Evolutionary conservation across 2,113 vertebrate genomes (phyloP), one percentile per base, ranked within the genome.

Genomic region (zebrafish (Danio rerio)): DNA sequence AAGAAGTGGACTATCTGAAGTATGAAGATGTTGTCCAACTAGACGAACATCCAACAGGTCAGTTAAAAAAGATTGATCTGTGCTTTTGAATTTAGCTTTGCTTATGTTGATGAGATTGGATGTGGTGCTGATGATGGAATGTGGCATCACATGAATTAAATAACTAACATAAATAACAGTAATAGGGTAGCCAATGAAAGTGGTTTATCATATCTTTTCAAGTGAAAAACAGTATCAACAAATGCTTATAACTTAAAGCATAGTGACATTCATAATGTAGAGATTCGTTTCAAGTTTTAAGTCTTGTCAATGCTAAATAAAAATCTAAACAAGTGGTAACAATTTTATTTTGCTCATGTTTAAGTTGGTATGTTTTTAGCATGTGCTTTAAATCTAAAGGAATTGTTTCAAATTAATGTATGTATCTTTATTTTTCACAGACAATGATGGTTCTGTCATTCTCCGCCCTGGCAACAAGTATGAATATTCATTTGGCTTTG

Each of bases 401-500:
- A 68, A 18, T 5, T 18, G 15, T 18, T 9, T 15, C 6, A 72
- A 52, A 53, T 20, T 53, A 43, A 21, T 40, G 0, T 0, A 43
- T 47, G 0, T 31, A 31, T 59, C 10, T 63, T 49, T 21, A 0
- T 0, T n/a, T 53, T 63, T 81, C 13, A 49, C 71, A 96, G 95
- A 95, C 77, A 91, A 76, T 0, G 94, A 94, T 0, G 94, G 95
- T 6, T 93, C 94, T 0, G 92, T 95, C 4, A 91, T 94, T 71
- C 89, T 96, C 78, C 92, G 94, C 80, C 95, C 96, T 0, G 95
- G 94, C 0, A 96, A 95, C 83, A 92, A 78, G 0, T 96, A 96
- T 0, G 94, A 94, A 74, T 96, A 95, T 91, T 94, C 92, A 0
- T 96, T 96, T 0, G 92, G 93, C 45, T 96, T 97, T 1, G 94